phyloP scores from a whole-genome alignment of 1,140 invertebrate genomes.

The Periplaneta americana region DNA sequence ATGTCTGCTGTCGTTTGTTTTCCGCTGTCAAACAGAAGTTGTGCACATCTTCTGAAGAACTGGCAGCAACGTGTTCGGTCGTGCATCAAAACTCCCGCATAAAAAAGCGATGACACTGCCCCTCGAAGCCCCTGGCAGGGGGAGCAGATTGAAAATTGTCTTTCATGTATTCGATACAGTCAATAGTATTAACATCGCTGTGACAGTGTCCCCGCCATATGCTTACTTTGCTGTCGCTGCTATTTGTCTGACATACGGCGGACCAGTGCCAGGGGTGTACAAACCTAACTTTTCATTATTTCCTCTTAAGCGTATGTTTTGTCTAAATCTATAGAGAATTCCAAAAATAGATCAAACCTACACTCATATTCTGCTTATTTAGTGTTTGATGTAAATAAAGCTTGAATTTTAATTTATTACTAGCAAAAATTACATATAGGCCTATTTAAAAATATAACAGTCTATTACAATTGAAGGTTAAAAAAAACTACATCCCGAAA shows the following conservation, averaged over 20 bases:
- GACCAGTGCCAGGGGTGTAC: not conserved
- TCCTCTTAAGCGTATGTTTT: too few relatives aligned
- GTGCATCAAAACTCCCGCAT: not conserved
- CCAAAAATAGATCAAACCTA: too few relatives aligned
- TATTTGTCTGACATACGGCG: not conserved
- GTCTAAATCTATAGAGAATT: too few relatives aligned
- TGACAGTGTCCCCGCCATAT: constrained; percentile 5
- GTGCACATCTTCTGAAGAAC: not conserved
- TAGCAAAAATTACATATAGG: too few relatives aligned
- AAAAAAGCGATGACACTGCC: not conserved
- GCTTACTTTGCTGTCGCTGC: not conserved
- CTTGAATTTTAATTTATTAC: too few relatives aligned
- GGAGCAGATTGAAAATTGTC: constrained; percentile 12
- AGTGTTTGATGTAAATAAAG: too few relatives aligned
- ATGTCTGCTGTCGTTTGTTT: too few relatives aligned
- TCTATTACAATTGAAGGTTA: too few relatives aligned
- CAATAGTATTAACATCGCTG: not conserved
- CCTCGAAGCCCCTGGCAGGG: not conserved
- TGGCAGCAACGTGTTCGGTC: not conserved
- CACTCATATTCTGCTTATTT: too few relatives aligned
- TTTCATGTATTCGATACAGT: constrained; percentile 12
- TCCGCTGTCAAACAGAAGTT: too few relatives aligned
- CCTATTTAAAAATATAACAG: too few relatives aligned
- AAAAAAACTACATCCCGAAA: too few relatives aligned
- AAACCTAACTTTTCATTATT: not conserved